Base-by-base conservation (phyloP, 1,140 invertebrate genomes). In the Octopus sinensis region DNA sequence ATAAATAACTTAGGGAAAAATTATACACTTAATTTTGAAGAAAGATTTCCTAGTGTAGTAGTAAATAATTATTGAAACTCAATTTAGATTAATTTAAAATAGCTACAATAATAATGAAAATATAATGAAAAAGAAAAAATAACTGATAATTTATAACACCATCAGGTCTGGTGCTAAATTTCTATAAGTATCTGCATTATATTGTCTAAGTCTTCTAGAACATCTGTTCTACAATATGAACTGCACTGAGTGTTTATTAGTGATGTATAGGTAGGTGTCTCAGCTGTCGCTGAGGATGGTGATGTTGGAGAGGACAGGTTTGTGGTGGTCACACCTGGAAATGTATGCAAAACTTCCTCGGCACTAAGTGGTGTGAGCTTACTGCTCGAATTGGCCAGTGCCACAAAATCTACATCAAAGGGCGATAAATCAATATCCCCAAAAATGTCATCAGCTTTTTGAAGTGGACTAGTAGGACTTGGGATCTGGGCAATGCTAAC, bases 281-380 rank as follows among this genome's bases (percentile, higher is more conserved):
- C 68, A 23, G 13, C 68, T 13, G 68, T 73, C 1, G 68, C 9
- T 13, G 68, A 73, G 6, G 68, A 17, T 12, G 17, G 17, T 73
- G 68, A 6, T 13, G 68, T 6, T 73, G 68, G 6, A 79, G 62
- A 85, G 83, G 83, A 79, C 80, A 56, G 80, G 53, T 84, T 43
- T 43, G 30, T 43, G 81, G 78, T 53, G 80, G 76, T 76, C 54
- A 80, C 51, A 76, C 81, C 71, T 78, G 89, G 89, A 82, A 91
- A 91, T 79, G 91, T 90, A 85, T 91, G 93, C 62, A 94, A 91
- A 51, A 94, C 92, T 85, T 94, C 94, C 82, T 94, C 94, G n/a
- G 93, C 92, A 84, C 92, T 93, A n/a, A 93, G 87, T 4, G 93
- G 93, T 23, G 93, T 92, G 54, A 94, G 88, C 87, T 94, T 94